Evolutionary conservation across 2,797 vertebrate genomes (phyloP).

Genomic region (Xiphorhynchus erythropygius): DNA sequence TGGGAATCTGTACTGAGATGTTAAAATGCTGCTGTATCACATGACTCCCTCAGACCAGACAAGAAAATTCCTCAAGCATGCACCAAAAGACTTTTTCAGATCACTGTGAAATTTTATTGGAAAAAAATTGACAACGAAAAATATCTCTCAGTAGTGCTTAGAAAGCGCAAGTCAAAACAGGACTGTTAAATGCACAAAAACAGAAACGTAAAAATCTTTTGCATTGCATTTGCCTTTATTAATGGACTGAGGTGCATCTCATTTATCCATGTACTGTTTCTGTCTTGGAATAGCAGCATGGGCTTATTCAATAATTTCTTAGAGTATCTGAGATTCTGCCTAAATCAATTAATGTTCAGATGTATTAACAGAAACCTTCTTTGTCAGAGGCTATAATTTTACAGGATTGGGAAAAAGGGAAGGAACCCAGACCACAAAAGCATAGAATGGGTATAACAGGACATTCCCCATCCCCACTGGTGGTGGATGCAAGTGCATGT

Average conservation of each 20-base stretch:
- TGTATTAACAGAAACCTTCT: background rate
- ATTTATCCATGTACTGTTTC: background rate
- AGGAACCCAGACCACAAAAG: background rate
- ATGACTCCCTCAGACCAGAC: conserved; percentile 33
- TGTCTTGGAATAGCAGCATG: background rate
- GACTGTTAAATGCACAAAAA: background rate
- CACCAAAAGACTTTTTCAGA: conserved; percentile 47
- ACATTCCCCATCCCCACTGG: no score
- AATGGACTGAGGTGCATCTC: background rate
- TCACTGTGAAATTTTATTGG: conserved; percentile 64
- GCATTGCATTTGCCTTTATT: background rate
- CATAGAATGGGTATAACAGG: background rate
- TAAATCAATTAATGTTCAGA: background rate
- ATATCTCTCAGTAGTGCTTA: background rate
- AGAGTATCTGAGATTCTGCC: background rate
- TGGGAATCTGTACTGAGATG: background rate
- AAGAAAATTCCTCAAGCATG: conserved; percentile 78
- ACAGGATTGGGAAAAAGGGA: background rate
- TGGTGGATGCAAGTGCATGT: background rate
- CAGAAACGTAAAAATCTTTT: background rate
- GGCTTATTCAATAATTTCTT: background rate
- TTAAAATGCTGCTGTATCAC: conserved; percentile 40
- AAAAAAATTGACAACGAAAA: background rate
- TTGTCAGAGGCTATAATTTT: background rate
- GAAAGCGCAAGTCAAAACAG: background rate